phyloP scores from a whole-genome alignment of 2,797 vertebrate species.

The Sebastes itinus region DNA sequence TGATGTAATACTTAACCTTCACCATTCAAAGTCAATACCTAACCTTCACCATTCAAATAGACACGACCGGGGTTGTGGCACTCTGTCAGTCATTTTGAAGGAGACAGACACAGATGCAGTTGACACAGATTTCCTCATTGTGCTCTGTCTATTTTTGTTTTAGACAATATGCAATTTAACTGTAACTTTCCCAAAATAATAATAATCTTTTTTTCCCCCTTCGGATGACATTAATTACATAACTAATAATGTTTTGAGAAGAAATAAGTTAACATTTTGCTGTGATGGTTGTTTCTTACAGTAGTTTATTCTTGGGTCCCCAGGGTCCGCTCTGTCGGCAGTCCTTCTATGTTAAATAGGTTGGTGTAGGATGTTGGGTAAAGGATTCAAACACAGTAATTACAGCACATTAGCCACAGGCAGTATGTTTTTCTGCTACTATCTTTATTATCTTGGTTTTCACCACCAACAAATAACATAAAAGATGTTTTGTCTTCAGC shows the following conservation, averaged over 20 bases:
- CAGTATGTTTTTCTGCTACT: background rate
- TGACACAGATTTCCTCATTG: too few relatives aligned
- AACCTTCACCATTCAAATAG: too few relatives aligned
- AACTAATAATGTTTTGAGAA: background rate
- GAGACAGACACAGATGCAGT: too few relatives aligned
- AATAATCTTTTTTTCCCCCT: too few relatives aligned
- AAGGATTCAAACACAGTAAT: conserved; percentile 3
- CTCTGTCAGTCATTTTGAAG: too few relatives aligned
- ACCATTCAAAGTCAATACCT: too few relatives aligned
- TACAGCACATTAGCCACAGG: conserved; percentile 1
- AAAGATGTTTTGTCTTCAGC: background rate
- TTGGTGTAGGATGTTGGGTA: background rate
- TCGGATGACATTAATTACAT: background rate
- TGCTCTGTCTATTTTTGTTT: background rate
- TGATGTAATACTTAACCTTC: too few relatives aligned
- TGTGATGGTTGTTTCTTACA: background rate
- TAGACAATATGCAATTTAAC: background rate
- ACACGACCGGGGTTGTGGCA: too few relatives aligned
- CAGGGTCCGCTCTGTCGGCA: background rate
- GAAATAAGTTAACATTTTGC: background rate
- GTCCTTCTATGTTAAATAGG: background rate
- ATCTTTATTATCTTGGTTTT: background rate
- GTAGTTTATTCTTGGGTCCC: too few relatives aligned
- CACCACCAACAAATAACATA: background rate
- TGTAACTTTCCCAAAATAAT: background rate